Evolutionary conservation across 1,140 invertebrate species (phyloP), one percentile per base, ranked within the genome.

Genomic region (Campoletis sonorensis): DNA sequence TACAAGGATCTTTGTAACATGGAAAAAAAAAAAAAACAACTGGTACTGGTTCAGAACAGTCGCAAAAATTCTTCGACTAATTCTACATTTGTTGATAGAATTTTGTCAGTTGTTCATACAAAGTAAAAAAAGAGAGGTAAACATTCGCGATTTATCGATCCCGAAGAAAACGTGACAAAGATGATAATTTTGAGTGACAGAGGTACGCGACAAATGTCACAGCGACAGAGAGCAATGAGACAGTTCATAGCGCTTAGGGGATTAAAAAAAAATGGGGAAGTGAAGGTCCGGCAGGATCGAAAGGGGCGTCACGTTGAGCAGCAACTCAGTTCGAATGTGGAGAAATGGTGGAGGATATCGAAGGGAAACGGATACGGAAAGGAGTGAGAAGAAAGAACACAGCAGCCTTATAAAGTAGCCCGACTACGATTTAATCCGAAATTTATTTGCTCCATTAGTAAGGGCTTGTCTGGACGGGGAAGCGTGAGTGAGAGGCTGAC

Each of bases 401-500:
- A 86, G 87, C 87, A 88, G 87, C 88, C 87, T 89, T 89, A 90
- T 92, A 92, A 92, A 92, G 91, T 92, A 92, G 91, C 89, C 88
- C 82, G 85, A 88, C 88, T 91, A 91, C 91, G 90, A 92, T 92
- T 92, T 92, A 92, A 92, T 92, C 91, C 91, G 87, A 91, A 92
- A 92, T 92, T 92, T 92, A 92, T 92, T 90, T 90, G 86, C 90
- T 92, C 91, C 91, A 92, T 92, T 92, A 92, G 91, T 92, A 91
- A 91, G 90, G 90, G 90, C 90, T 91, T 91, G 90, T 92, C 90
- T 89, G 87, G 89, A 83, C 84, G 86, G 84, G 82, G 79, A 87
- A 89, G 87, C 85, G 88, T 90, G 90, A 91, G 88, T 88, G 90
- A 92, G 90, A 90, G 89, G 88, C 90, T 91, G 90, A 91, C 89